Percentiles rank a stretch among this genome's conserved stretches.
These are phyloP conservation scores for Prunella strophiata DNA, from an alignment of 2,797 vertebrate genomes.

Conservation along the genomic window DNA sequence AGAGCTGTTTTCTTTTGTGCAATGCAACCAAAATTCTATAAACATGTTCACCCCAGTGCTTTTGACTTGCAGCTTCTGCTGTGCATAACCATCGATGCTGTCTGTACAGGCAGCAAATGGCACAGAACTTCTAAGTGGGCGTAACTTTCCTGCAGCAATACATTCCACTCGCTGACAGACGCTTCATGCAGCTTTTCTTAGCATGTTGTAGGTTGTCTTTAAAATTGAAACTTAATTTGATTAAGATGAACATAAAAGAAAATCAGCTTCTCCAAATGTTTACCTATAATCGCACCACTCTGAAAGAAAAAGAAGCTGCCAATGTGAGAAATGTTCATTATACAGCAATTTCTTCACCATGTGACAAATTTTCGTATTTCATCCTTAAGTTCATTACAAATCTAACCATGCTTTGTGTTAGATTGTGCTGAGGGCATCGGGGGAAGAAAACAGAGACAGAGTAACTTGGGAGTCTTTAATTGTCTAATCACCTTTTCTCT, in stretches of 20 bases:
- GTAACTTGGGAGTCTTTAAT: background rate
- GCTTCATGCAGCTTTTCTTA: constrained; percentile 76
- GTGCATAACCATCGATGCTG: constrained; percentile 64
- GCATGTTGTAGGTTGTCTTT: constrained; percentile 75
- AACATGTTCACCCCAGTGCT: constrained; percentile 68
- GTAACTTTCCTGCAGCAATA: constrained; percentile 48
- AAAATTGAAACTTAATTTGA: constrained; percentile 69
- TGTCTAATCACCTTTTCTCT: constrained; percentile 41
- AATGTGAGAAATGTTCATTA: background rate
- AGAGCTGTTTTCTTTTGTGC: constrained; percentile 76
- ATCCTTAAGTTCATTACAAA: constrained; percentile 30
- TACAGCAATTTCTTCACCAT: background rate
- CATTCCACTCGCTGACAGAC: constrained; percentile 68
- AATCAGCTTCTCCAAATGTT: constrained; percentile 41
- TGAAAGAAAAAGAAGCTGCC: background rate
- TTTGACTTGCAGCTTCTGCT: constrained; percentile 80
- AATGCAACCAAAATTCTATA: constrained; percentile 64
- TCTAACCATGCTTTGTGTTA: background rate
- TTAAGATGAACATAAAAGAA: constrained; percentile 83
- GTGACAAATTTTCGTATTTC: background rate
- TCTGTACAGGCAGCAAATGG: constrained; percentile 55
- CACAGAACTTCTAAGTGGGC: constrained; percentile 44
- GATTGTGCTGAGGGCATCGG: background rate
- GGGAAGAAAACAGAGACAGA: background rate
- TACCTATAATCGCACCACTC: background rate